These are phyloP conservation scores for Subanguina moxae DNA, from an alignment of 1,140 invertebrate species.

Conservation along the genomic window DNA sequence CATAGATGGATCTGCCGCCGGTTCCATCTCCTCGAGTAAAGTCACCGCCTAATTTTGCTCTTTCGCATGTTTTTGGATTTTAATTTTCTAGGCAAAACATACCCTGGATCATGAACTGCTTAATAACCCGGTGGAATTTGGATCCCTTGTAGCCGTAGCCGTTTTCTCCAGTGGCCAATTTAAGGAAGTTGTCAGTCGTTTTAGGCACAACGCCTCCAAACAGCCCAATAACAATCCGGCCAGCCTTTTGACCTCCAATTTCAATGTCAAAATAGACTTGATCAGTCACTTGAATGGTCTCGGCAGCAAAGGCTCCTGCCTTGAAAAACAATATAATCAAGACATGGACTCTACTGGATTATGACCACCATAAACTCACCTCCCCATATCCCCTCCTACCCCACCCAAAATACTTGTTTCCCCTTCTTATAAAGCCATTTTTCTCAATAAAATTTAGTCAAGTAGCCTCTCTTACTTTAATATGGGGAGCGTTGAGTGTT, in stretches of 20 bases:
- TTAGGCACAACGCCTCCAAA: constrained; percentile 89
- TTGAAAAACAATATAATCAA: constrained; percentile 4
- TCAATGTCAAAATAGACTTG: constrained; percentile 32
- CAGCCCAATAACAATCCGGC: constrained; percentile 60
- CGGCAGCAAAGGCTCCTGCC: constrained; percentile 16
- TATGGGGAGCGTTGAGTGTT: too few relatives aligned
- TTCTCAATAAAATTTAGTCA: too few relatives aligned
- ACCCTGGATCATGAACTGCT: constrained; percentile 62
- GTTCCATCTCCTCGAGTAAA: constrained; percentile 74
- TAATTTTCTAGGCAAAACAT: too few relatives aligned
- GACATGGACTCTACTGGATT: too few relatives aligned
- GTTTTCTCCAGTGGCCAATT: constrained; percentile 65
- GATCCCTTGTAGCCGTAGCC: constrained; percentile 56
- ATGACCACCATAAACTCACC: too few relatives aligned
- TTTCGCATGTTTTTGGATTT: not conserved
- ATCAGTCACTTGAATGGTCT: constrained; percentile 14
- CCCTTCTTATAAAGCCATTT: too few relatives aligned
- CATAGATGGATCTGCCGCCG: constrained; percentile 92
- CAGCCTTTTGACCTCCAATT: constrained; percentile 18
- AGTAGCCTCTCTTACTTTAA: too few relatives aligned
- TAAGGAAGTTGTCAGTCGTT: constrained; percentile 84
- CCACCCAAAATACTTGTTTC: too few relatives aligned
- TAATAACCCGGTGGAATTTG: constrained; percentile 64
- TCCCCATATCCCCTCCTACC: too few relatives aligned
- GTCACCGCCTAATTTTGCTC: constrained; percentile 57